phyloP scores from a whole-genome alignment of 2,888 invertebrate species.

The Phyto melanocephala region DNA sequence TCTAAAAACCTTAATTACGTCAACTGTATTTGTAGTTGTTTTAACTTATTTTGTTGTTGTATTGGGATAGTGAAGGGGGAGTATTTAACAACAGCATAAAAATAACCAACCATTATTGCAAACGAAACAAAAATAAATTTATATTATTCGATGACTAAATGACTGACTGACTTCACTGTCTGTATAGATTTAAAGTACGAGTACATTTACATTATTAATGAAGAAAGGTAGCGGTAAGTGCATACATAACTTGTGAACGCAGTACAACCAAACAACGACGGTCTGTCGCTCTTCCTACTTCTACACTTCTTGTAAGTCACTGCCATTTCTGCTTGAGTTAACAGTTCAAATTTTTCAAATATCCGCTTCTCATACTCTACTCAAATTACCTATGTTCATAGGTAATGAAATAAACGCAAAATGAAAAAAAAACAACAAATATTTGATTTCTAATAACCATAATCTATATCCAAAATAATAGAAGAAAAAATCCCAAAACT shows the following conservation, averaged over 20 bases:
- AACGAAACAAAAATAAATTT: constrained; percentile 2
- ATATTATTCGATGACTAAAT: neutral
- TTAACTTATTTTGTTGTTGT: neutral
- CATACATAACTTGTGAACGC: neutral
- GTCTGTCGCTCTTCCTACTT: neutral
- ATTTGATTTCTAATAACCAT: neutral
- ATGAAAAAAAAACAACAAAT: no score
- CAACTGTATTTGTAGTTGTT: constrained; percentile 25
- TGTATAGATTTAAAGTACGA: neutral
- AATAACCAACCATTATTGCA: neutral
- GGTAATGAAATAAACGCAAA: neutral
- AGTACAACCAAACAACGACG: neutral
- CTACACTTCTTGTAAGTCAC: neutral
- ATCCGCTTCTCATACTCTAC: constrained; percentile 53
- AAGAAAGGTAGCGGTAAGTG: neutral
- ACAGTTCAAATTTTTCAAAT: constrained; percentile 50
- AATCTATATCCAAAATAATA: neutral
- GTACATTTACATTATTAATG: neutral
- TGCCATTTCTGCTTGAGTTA: constrained; percentile 56
- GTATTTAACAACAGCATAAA: neutral
- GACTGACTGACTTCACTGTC: neutral
- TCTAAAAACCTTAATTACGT: constrained; percentile 37
- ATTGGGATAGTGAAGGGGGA: neutral
- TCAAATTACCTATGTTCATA: constrained; percentile 22
- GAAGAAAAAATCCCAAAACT: neutral